Conservation (phyloP, 2,888 invertebrate genomes). For the Xestoiulus laeticollis region DNA sequence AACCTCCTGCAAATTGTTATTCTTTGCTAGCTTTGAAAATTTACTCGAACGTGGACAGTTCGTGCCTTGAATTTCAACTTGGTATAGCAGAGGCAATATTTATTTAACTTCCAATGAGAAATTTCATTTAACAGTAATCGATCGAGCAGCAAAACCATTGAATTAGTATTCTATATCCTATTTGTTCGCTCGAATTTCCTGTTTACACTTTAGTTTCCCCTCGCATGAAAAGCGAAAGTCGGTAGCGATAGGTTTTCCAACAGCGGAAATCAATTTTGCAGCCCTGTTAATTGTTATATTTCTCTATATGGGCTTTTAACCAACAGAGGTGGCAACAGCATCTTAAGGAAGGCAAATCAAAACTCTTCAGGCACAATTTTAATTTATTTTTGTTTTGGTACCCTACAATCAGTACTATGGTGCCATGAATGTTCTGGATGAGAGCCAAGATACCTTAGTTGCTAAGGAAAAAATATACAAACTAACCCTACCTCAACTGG, state of each 20-base stretch:
- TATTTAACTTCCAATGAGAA: conserved; percentile 28
- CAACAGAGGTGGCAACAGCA: too few relatives aligned
- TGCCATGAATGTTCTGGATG: too few relatives aligned
- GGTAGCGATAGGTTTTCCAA: not conserved
- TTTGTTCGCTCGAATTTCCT: conserved; percentile 29
- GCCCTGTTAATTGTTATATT: not conserved
- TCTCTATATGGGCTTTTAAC: too few relatives aligned
- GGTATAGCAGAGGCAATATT: conserved; percentile 8
- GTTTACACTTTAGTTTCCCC: conserved; percentile 28
- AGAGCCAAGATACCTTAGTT: too few relatives aligned
- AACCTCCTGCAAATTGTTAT: not conserved
- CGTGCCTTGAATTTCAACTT: conserved; percentile 13
- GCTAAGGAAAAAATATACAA: too few relatives aligned
- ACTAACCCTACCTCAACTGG: too few relatives aligned
- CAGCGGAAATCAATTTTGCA: not conserved
- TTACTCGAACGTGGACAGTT: not conserved
- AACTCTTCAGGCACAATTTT: too few relatives aligned
- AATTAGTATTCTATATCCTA: conserved; percentile 23
- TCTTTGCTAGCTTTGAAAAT: not conserved
- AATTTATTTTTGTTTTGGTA: too few relatives aligned
- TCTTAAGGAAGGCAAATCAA: too few relatives aligned
- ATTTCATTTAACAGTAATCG: not conserved
- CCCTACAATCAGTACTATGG: too few relatives aligned
- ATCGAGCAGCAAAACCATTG: not conserved
- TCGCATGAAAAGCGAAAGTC: not conserved